Base-by-base conservation (phyloP, 2,888 invertebrate genomes). In the Ichneumon xanthorius region DNA sequence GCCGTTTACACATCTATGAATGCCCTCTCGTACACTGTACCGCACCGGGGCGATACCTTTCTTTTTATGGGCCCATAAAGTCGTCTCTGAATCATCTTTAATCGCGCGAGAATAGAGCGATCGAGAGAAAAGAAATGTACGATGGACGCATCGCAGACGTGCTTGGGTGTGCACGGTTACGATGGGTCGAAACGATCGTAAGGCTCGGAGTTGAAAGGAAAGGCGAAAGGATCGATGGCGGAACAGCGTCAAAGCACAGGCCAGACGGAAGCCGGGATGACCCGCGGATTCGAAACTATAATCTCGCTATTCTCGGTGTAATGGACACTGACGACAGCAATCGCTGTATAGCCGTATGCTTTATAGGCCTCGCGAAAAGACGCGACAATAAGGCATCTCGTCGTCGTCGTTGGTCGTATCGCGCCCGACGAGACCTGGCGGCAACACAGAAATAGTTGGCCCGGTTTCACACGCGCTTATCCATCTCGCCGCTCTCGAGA, bases 391-490 rank as follows among this genome's bases (percentile, higher is more conserved):
- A 45, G 14, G 58, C 58, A 37, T 50, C 5, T 65, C 37, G 37
- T 76, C 79, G 65, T 78, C 65, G 53, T 71, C 63, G 53, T 33
- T 40, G 70, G 19, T 53, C 55, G 50, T 58, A 61, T 65, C 71
- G n/a, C 37, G 68, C 58, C 4, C 77, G 50, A 58, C 63, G 30
- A 76, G 67, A 76, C 50, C 76, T 85, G 82, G 80, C 82, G 82
- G 33, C 63, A 70, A 67, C 79, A 67, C 85, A 82, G 61, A 82
- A 85, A 85, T 85, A 85, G 82, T 85, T 85, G 85, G 85, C 85
- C 85, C 82, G 85, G 72, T 80, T 85, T 85, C 85, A 65, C 82
- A 71, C 75, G 67, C 75, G 75, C 71, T 61, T 79, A 70, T 73
- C 55, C 14, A 70, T 71, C 26, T 78, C 30, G 30, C 7, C 30